A percentile compares a stretch with the other conserved stretches of the same genome.
phyloP scores from a whole-genome alignment of 2,113 vertebrate genomes.

The Syrmaticus mikado region DNA sequence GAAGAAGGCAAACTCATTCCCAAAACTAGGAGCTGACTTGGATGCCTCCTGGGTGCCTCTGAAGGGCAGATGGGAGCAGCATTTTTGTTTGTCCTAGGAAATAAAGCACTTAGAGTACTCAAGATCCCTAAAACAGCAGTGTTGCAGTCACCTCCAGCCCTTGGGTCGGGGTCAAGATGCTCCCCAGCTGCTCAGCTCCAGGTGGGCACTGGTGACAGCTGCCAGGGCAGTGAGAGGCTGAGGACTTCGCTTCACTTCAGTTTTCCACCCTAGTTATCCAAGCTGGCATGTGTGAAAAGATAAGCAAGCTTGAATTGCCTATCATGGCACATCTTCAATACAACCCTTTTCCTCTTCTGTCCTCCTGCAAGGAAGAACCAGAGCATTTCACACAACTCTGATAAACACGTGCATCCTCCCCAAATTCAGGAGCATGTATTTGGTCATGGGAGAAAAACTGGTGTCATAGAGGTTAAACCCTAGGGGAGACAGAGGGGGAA shows the following conservation, averaged over 20 bases:
- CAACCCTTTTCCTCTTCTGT: background rate
- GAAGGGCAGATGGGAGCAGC: background rate
- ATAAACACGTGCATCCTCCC: background rate
- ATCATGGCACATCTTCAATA: background rate
- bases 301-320: background rate
- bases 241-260: background rate
- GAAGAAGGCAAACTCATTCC: background rate
- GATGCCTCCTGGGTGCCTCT: background rate
- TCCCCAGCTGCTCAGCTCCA: background rate
- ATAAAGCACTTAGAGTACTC: background rate
- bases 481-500: background rate
- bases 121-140: background rate
- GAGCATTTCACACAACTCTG: accelerated
- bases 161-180: background rate
- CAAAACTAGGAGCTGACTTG: background rate
- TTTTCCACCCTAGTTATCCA: background rate
- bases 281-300: background rate
- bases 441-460: accelerated
- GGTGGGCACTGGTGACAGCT: accelerated
- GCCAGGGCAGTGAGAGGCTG: background rate
- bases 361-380: background rate
- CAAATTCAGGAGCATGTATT: background rate
- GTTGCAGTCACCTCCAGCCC: background rate
- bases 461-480: background rate
- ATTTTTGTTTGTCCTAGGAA: background rate